phyloP scores from a whole-genome alignment of 2,797 vertebrate species.

The Ptychadena robeensis region DNA sequence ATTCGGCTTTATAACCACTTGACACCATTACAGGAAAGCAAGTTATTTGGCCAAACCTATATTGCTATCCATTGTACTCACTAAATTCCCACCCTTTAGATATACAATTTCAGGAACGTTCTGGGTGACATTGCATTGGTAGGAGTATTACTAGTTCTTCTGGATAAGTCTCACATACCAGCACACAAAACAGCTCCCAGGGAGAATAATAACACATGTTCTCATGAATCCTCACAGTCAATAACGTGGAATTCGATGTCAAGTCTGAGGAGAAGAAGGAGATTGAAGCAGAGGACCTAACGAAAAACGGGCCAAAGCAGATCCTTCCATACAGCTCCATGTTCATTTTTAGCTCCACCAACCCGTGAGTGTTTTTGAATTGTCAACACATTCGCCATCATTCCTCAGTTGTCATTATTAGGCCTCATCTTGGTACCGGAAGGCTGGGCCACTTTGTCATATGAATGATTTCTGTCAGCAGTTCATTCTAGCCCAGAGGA shows the following conservation, averaged over 20 bases:
- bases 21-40: too few relatives aligned
- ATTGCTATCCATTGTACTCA: not conserved
- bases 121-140: not conserved
- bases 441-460: not conserved
- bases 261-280: conserved; percentile 92
- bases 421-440: not conserved
- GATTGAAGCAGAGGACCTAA: conserved; percentile 74
- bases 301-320: conserved; percentile 80
- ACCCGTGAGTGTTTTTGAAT: conserved; percentile 84
- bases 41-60: not conserved
- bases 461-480: not conserved
- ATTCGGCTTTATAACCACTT: too few relatives aligned
- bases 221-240: conserved; percentile 76
- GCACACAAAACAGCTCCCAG: not conserved
- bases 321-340: conserved; percentile 95
- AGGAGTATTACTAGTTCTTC: not conserved
- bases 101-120: too few relatives aligned
- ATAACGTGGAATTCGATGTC: conserved; percentile 85
- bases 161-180: not conserved
- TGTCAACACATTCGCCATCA: not conserved
- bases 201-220: not conserved
- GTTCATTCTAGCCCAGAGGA: not conserved
- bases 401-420: not conserved
- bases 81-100: not conserved
- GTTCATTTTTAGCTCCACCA: conserved; percentile 91